Percentiles rank a stretch among this genome's conserved stretches.
phyloP scores from a whole-genome alignment of 2,113 vertebrate species.

The Microtus montanus region DNA sequence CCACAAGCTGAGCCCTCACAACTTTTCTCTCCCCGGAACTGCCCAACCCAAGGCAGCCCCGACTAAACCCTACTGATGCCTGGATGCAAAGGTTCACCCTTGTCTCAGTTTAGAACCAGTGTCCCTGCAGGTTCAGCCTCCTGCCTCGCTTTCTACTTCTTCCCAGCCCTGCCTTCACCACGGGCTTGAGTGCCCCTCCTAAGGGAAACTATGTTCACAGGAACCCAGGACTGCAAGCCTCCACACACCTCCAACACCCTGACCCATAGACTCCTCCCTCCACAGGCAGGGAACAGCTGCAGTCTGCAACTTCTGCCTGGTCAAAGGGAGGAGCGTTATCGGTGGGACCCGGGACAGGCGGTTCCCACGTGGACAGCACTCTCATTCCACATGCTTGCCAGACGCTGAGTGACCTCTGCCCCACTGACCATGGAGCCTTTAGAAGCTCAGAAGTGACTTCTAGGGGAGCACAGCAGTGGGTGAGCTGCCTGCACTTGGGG shows the following conservation, averaged over 20 bases:
- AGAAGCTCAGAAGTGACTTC: neutral
- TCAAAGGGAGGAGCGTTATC: neutral
- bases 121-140: neutral
- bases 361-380: neutral
- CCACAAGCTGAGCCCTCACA: neutral
- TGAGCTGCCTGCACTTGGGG: neutral
- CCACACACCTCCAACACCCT: neutral
- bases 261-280: neutral
- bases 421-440: neutral
- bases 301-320: neutral
- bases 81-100: neutral
- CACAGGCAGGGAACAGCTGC: accelerated
- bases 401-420: neutral
- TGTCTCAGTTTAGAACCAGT: neutral
- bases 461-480: neutral
- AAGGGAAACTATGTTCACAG: neutral
- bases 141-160: neutral
- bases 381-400: accelerated
- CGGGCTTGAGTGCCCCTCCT: neutral
- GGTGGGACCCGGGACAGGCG: accelerated
- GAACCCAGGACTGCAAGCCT: neutral
- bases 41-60: neutral
- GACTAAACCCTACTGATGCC: too few relatives aligned
- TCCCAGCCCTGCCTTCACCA: neutral
- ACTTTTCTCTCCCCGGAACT: too few relatives aligned